Conservation (phyloP, 2,113 vertebrate genomes). For the Lepisosteus oculatus region DNA sequence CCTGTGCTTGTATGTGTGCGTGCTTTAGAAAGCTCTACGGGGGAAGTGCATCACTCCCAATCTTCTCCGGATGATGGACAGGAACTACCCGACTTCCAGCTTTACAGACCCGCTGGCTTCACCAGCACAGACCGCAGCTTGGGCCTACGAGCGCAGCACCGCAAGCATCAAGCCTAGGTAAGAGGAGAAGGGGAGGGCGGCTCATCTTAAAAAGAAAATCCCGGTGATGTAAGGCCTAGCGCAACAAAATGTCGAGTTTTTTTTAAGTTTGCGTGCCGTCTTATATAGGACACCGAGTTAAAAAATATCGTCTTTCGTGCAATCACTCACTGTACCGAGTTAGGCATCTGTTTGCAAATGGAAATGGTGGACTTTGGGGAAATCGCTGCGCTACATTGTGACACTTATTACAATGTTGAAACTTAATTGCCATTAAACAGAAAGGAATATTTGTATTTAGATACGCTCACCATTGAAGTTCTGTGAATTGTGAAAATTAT, state of each 20-base stretch:
- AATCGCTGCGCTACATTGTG: slow-evolving; percentile 13
- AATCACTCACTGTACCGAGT: not conserved
- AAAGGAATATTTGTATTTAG: slow-evolving; percentile 14
- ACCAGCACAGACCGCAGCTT: slow-evolving; percentile 74
- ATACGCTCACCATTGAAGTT: not conserved
- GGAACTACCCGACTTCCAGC: slow-evolving; percentile 84
- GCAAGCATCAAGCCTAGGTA: slow-evolving; percentile 82
- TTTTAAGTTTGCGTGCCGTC: slow-evolving; percentile 14
- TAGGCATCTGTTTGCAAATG: slow-evolving; percentile 13
- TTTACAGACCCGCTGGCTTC: slow-evolving; percentile 79
- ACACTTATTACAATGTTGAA: slow-evolving; percentile 21
- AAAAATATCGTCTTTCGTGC: not conserved
- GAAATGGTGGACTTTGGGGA: slow-evolving; percentile 10
- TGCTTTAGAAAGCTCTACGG: slow-evolving; percentile 55
- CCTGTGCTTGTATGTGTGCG: slow-evolving; percentile 57
- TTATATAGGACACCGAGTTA: not conserved
- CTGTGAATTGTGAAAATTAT: too few species aligned
- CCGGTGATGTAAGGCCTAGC: slow-evolving; percentile 64
- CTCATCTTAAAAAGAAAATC: slow-evolving; percentile 64
- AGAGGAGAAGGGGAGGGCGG: slow-evolving; percentile 58
- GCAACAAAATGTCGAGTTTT: slow-evolving; percentile 7
- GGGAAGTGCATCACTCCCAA: slow-evolving; percentile 52
- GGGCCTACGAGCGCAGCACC: slow-evolving; percentile 84
- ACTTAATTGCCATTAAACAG: slow-evolving; percentile 27
- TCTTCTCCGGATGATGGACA: slow-evolving; percentile 85